Conservation (phyloP, 2,888 invertebrate genomes). For the Acronicta aceris region DNA sequence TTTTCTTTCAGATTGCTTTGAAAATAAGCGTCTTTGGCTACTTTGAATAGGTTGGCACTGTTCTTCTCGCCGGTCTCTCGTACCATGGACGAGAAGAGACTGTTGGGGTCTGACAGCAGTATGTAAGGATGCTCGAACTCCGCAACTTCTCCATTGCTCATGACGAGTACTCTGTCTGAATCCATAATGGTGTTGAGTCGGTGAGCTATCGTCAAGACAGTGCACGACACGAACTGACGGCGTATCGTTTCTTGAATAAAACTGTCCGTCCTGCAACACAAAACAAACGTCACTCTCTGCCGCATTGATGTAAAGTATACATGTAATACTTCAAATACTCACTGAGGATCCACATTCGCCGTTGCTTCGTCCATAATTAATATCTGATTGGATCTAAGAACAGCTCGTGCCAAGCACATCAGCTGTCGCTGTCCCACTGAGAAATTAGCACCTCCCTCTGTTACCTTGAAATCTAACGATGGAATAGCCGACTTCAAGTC, state of each 20-base stretch:
- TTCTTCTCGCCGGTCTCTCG: slow-evolving; percentile 90
- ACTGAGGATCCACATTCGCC: slow-evolving; percentile 96
- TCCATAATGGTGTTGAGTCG: slow-evolving; percentile 97
- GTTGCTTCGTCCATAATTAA: slow-evolving; percentile 98
- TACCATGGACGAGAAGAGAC: slow-evolving; percentile 89
- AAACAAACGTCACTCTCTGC: slow-evolving; percentile 16
- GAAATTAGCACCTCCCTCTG: slow-evolving; percentile 94
- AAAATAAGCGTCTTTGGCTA: slow-evolving; percentile 84
- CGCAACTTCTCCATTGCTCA: slow-evolving; percentile 89
- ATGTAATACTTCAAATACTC: slow-evolving; percentile 55
- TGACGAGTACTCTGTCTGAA: slow-evolving; percentile 93
- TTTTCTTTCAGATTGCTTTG: slow-evolving; percentile 76
- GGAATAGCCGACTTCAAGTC: slow-evolving; percentile 92
- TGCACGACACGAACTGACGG: slow-evolving; percentile 93
- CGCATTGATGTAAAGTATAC: slow-evolving; percentile 6
- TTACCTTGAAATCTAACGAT: slow-evolving; percentile 91
- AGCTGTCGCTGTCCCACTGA: slow-evolving; percentile 97
- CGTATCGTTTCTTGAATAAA: slow-evolving; percentile 95
- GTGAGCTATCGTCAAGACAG: slow-evolving; percentile 97
- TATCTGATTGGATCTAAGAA: slow-evolving; percentile 94
- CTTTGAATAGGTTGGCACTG: slow-evolving; percentile 79
- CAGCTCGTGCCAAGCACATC: slow-evolving; percentile 96
- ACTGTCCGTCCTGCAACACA: slow-evolving; percentile 90
- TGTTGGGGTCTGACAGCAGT: slow-evolving; percentile 85
- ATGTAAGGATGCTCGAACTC: slow-evolving; percentile 92